These are phyloP conservation scores for Eledone cirrhosa DNA, from an alignment of 2,888 invertebrate species.

Conservation along the genomic window DNA sequence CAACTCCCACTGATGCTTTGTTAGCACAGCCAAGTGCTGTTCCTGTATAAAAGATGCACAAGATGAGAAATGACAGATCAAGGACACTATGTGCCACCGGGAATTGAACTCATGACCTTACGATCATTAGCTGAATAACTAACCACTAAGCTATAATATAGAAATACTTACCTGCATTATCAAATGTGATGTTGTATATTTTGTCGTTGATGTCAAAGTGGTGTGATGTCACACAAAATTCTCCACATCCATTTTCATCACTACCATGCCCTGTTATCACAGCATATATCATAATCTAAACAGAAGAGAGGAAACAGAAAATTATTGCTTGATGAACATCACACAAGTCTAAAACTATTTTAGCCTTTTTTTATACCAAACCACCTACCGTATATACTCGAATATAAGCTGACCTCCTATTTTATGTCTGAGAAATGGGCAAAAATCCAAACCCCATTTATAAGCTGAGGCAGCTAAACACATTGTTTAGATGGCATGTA, in stretches of 20 bases:
- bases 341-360: too few species aligned
- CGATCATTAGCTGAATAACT: not conserved
- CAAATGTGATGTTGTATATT: conserved; percentile 40
- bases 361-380: too few species aligned
- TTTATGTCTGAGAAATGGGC: too few species aligned
- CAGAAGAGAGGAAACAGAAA: not conserved
- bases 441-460: too few species aligned
- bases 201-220: conserved; percentile 45
- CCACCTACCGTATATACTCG: too few species aligned
- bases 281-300: conserved; percentile 45
- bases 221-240: conserved; percentile 55
- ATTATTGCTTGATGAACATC: not conserved
- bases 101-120: not conserved
- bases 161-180: conserved; percentile 37
- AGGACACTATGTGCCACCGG: too few species aligned
- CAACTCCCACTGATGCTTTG: conserved; percentile 44
- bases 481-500: too few species aligned
- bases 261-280: conserved; percentile 57
- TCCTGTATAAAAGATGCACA: conserved; percentile 38
- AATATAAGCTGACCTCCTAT: too few species aligned
- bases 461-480: too few species aligned
- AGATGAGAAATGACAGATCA: too few species aligned
- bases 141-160: not conserved
- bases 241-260: conserved; percentile 56
- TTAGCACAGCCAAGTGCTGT: conserved; percentile 52